A percentile compares a stretch with the other conserved stretches of the same genome.
Conservation (phyloP, 2,113 vertebrate genomes). For the Scomber scombrus region DNA sequence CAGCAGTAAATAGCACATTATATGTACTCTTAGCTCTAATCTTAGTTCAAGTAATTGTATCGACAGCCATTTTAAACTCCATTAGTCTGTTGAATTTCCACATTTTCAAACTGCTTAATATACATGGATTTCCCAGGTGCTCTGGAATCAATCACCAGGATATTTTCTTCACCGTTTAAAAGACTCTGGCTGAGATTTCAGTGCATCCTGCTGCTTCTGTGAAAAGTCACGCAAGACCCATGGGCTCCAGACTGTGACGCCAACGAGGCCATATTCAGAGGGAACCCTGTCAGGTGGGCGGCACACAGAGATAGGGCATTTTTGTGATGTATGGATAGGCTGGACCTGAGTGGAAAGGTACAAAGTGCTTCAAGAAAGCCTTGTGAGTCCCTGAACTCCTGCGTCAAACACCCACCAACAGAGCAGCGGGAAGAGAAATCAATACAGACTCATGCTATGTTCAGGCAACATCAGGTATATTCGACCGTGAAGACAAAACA, state of each 20-base stretch:
- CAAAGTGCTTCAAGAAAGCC: slow-evolving; percentile 63
- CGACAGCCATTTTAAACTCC: slow-evolving; percentile 42
- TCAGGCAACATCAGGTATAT: slow-evolving; percentile 61
- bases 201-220: not conserved
- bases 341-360: slow-evolving; percentile 34
- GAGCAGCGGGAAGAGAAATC: slow-evolving; percentile 70
- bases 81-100: slow-evolving; percentile 36
- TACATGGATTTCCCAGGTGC: slow-evolving; percentile 23
- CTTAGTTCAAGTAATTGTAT: slow-evolving; percentile 37
- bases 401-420: slow-evolving; percentile 64
- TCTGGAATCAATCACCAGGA: slow-evolving; percentile 30
- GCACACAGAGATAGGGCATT: not conserved
- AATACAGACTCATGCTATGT: slow-evolving; percentile 69
- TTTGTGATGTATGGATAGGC: slow-evolving; percentile 42
- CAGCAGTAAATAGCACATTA: slow-evolving; percentile 31
- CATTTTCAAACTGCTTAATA: slow-evolving; percentile 42
- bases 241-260: slow-evolving; percentile 21
- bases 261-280: slow-evolving; percentile 23
- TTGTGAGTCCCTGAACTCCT: slow-evolving; percentile 58
- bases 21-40: slow-evolving; percentile 13
- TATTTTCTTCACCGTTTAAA: slow-evolving; percentile 40
- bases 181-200: slow-evolving; percentile 11
- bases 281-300: slow-evolving; percentile 1
- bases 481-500: slow-evolving; percentile 64
- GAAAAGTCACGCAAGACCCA: not conserved